Conservation (phyloP, 2,113 vertebrate species). For the Thalassarche chlororhynchos region DNA sequence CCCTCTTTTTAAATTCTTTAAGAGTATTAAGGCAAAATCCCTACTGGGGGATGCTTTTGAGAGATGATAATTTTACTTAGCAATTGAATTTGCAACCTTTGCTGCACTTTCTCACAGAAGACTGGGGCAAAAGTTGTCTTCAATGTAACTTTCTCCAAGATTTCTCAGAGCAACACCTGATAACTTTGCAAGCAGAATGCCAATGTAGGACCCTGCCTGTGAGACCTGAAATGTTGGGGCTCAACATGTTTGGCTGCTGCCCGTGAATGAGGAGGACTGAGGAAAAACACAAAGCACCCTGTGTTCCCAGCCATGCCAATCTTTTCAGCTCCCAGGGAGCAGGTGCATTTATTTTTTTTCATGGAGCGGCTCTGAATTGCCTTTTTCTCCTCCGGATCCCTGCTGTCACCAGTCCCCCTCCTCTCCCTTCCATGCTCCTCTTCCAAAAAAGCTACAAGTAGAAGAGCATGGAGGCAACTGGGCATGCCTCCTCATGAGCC, state of each 20-base stretch:
- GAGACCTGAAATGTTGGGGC: background rate
- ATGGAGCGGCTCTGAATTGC: background rate
- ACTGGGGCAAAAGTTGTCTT: background rate
- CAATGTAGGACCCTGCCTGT: background rate
- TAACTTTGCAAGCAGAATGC: background rate
- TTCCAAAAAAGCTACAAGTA: background rate
- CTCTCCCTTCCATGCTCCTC: background rate
- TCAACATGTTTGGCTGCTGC: background rate
- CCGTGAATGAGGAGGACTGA: background rate
- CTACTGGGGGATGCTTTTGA: background rate
- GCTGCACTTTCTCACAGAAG: background rate
- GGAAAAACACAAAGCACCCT: background rate
- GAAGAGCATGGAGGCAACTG: background rate
- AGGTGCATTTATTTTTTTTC: background rate
- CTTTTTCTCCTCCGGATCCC: background rate
- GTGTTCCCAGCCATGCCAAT: background rate
- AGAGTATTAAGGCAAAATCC: background rate
- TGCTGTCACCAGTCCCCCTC: background rate
- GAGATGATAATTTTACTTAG: background rate
- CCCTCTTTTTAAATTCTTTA: background rate
- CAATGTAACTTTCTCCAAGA: background rate
- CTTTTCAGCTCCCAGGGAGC: background rate
- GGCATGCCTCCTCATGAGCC: background rate
- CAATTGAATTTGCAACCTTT: background rate
- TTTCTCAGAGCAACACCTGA: background rate